Evolutionary conservation across 2,113 vertebrate species (phyloP).

Genomic region (Struthio camelus): DNA sequence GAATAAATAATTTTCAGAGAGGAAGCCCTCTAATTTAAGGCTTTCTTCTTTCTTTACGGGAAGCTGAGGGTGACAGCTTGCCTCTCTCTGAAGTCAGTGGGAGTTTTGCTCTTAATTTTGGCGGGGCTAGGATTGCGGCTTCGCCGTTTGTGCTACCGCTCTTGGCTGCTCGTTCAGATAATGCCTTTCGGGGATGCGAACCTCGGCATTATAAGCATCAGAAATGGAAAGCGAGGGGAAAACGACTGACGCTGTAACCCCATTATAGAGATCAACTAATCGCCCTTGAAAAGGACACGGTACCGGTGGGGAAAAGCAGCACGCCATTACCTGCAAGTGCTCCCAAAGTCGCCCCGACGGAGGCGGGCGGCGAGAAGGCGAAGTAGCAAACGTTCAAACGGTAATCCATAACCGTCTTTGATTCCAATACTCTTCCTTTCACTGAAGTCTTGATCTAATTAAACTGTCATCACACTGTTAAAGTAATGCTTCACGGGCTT

Average conservation of each 20-base stretch:
- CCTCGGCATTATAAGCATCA: background rate
- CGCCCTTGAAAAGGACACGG: background rate
- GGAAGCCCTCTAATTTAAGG: background rate
- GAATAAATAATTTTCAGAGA: background rate
- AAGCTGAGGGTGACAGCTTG: background rate
- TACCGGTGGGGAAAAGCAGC: background rate
- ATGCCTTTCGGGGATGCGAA: background rate
- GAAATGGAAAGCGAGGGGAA: background rate
- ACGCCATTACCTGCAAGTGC: background rate
- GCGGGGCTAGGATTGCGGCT: background rate
- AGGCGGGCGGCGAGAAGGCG: background rate
- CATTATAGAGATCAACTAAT: background rate
- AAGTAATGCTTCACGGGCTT: conserved; percentile 48
- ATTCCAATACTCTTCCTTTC: background rate
- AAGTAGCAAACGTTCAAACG: background rate
- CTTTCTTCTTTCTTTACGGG: background rate
- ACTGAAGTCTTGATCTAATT: conserved; percentile 63
- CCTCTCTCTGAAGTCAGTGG: background rate
- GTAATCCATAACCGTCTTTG: conserved; percentile 27
- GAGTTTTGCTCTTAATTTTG: background rate
- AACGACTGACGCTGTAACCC: background rate
- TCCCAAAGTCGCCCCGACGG: background rate
- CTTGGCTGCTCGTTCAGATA: background rate
- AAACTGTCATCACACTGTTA: conserved; percentile 59
- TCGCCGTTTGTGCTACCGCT: background rate